Conservation (phyloP, 2,888 invertebrate genomes). For the Nasonovia ribisnigri region DNA sequence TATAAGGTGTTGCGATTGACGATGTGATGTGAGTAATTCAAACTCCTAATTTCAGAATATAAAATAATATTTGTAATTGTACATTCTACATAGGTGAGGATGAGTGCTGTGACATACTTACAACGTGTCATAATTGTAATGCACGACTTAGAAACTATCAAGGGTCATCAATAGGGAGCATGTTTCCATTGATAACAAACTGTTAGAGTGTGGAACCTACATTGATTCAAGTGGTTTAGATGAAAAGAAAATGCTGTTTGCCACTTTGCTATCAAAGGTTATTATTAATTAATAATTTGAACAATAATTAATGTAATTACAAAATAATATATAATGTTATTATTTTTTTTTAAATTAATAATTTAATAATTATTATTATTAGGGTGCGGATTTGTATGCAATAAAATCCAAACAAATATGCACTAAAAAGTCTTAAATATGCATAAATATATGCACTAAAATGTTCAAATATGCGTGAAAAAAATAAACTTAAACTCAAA, state of each 20-base stretch:
- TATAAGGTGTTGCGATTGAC: constrained; percentile 91
- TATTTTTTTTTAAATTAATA: too few relatives aligned
- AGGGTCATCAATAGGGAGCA: constrained; percentile 92
- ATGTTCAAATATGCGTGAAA: too few relatives aligned
- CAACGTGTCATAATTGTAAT: constrained; percentile 94
- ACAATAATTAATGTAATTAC: too few relatives aligned
- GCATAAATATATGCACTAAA: too few relatives aligned
- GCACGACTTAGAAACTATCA: constrained; percentile 88
- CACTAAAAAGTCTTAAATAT: too few relatives aligned
- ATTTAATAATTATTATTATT: too few relatives aligned
- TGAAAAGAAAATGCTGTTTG: constrained; percentile 88
- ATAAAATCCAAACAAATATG: too few relatives aligned
- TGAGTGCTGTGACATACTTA: constrained; percentile 92
- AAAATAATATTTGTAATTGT: neutral
- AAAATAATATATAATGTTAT: too few relatives aligned
- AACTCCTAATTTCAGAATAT: neutral
- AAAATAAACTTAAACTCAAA: too few relatives aligned
- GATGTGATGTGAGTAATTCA: constrained; percentile 77
- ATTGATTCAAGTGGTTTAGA: constrained; percentile 78
- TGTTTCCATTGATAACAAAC: constrained; percentile 91
- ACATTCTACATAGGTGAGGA: constrained; percentile 76
- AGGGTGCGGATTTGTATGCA: too few relatives aligned
- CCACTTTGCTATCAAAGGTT: constrained; percentile 91
- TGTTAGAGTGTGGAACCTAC: constrained; percentile 73
- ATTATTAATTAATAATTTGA: too few relatives aligned